Conservation (phyloP, 92 coral and sea anemone genomes). For the Desmophyllum pertusum region DNA sequence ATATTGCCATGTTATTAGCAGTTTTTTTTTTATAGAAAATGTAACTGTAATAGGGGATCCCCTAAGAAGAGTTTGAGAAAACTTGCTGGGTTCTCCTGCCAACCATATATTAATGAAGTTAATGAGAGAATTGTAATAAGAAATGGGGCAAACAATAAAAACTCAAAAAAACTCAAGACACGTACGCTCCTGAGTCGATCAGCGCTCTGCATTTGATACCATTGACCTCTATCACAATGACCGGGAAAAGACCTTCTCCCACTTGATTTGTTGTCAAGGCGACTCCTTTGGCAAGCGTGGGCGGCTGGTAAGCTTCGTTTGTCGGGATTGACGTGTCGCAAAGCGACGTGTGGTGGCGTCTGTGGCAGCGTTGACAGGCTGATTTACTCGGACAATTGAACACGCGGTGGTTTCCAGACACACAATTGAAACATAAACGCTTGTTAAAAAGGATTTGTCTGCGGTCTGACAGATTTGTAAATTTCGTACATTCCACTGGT, state of each 20-base stretch:
- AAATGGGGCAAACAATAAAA: too few species aligned
- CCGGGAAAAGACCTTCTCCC: slow-evolving; percentile 49
- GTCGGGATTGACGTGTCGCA: slow-evolving; percentile 19
- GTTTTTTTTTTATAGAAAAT: too few species aligned
- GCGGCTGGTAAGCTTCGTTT: slow-evolving; percentile 1
- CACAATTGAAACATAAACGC: slow-evolving; percentile 60
- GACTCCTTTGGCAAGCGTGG: slow-evolving; percentile 11
- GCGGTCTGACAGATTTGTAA: slow-evolving; percentile 13
- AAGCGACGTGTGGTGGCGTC: slow-evolving; percentile 53
- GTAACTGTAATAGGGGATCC: too few species aligned
- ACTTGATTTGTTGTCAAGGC: slow-evolving; percentile 41
- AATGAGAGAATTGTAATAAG: too few species aligned
- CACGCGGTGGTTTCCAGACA: slow-evolving; percentile 30
- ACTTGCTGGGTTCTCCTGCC: too few species aligned
- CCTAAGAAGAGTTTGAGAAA: too few species aligned
- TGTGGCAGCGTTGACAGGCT: slow-evolving; percentile 45
- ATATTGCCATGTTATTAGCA: too few species aligned
- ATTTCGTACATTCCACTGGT: slow-evolving; percentile 10
- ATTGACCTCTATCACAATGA: slow-evolving; percentile 47
- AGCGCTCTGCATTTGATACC: slow-evolving; percentile 52
- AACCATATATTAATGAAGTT: too few species aligned
- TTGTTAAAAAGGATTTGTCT: slow-evolving; percentile 30
- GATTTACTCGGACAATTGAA: slow-evolving; percentile 33
- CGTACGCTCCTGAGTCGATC: slow-evolving; percentile 60
- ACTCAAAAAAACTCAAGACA: too few species aligned